Evolutionary conservation across 53 echinoderm and acorn worm genomes (phyloP).

Genomic region (Zoroaster sp.): DNA sequence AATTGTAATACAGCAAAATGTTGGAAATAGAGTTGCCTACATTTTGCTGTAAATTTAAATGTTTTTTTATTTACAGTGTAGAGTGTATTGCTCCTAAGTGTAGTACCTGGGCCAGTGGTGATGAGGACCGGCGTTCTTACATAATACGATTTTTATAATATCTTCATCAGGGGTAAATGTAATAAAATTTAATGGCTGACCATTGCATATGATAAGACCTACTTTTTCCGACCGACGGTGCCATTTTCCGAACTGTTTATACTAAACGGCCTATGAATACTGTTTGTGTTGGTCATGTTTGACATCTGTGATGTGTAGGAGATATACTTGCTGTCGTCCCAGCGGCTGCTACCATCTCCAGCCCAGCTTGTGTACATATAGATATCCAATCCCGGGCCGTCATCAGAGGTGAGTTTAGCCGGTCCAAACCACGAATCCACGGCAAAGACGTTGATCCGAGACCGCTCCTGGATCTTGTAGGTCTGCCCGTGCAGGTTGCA

Average conservation of each 20-base stretch:
- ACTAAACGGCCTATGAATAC: constrained; percentile 9
- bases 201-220: too few relatives aligned
- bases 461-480: constrained; percentile 81
- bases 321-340: constrained; percentile 39
- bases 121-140: too few relatives aligned
- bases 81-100: too few relatives aligned
- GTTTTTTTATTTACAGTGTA: too few relatives aligned
- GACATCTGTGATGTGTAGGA: constrained; percentile 50
- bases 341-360: constrained; percentile 40
- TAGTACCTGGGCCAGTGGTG: too few relatives aligned
- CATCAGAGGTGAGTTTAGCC: constrained; percentile 60
- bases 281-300: constrained; percentile 11
- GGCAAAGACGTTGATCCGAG: constrained; percentile 46
- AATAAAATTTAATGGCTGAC: too few relatives aligned
- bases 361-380: constrained; percentile 72
- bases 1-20: too few relatives aligned
- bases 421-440: constrained; percentile 66
- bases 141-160: too few relatives aligned
- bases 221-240: constrained; percentile 15
- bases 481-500: constrained; percentile 78
- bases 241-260: constrained; percentile 49
- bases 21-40: too few relatives aligned
- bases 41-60: too few relatives aligned
- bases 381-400: constrained; percentile 78
- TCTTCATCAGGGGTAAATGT: too few relatives aligned